Percentiles rank a stretch among this genome's conserved stretches.
Conservation (phyloP, 2,113 vertebrate genomes). For the Tragelaphus imberbis region DNA sequence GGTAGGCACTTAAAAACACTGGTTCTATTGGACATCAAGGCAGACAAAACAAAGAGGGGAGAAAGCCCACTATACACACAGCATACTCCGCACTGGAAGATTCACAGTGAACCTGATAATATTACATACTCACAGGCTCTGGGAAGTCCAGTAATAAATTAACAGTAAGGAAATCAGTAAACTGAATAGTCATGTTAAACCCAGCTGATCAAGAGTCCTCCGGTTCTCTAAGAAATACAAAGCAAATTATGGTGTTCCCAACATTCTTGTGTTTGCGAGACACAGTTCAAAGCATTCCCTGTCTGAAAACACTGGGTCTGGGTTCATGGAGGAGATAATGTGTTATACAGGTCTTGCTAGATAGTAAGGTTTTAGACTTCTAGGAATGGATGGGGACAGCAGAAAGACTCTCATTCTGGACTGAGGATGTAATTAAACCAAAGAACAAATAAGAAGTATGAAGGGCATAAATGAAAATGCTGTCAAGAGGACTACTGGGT, state of each 20-base stretch:
- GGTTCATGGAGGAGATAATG: neutral
- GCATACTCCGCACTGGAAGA: neutral
- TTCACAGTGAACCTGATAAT: neutral
- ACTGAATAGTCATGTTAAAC: neutral
- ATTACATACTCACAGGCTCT: neutral
- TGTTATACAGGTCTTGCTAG: neutral
- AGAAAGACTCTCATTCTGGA: neutral
- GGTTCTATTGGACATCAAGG: neutral
- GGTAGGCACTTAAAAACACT: neutral
- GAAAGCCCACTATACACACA: neutral
- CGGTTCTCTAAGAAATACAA: neutral
- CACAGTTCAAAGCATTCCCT: neutral
- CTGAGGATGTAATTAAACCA: neutral
- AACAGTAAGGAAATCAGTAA: neutral
- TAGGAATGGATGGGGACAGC: neutral
- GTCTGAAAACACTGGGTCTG: neutral
- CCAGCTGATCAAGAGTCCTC: neutral
- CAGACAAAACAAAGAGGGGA: neutral
- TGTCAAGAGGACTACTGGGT: neutral
- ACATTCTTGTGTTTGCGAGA: neutral
- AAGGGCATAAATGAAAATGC: neutral
- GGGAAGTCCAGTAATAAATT: neutral
- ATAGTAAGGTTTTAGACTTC: neutral
- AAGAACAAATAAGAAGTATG: neutral
- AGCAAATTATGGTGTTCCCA: neutral